Percentiles rank a stretch among this genome's conserved stretches.
Evolutionary conservation across 2,888 invertebrate species (phyloP).

Genomic region (Melitaea athalia): DNA sequence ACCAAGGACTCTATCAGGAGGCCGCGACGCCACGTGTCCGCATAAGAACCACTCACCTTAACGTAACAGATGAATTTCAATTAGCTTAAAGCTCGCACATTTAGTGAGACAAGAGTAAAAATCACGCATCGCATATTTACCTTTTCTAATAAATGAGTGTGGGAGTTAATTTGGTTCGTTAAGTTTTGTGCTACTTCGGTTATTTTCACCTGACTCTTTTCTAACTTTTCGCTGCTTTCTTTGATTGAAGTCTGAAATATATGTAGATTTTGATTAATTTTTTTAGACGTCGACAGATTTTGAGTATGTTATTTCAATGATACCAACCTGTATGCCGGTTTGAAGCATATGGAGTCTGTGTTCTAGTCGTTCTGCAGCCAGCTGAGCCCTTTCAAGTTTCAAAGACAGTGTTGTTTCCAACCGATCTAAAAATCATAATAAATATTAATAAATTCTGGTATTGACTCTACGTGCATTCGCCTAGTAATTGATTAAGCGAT

Average conservation of each 20-base stretch:
- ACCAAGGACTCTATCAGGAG: constrained; percentile 73
- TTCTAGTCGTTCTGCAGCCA: constrained; percentile 76
- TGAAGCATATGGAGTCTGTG: constrained; percentile 76
- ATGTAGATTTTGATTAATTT: background rate
- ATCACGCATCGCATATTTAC: constrained; percentile 46
- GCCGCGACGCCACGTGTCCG: constrained; percentile 83
- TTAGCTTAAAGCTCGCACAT: constrained; percentile 4
- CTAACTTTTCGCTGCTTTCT: constrained; percentile 69
- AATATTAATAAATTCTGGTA: constrained; percentile 36
- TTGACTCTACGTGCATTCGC: constrained; percentile 52
- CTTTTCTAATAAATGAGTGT: constrained; percentile 71
- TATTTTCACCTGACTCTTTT: constrained; percentile 67
- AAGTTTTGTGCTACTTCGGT: constrained; percentile 67
- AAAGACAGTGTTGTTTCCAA: constrained; percentile 73
- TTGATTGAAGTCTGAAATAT: constrained; percentile 72
- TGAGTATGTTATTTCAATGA: background rate
- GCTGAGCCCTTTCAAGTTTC: constrained; percentile 73
- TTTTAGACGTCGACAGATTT: background rate
- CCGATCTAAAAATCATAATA: constrained; percentile 61
- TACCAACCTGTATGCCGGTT: constrained; percentile 67
- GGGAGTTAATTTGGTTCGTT: constrained; percentile 65
- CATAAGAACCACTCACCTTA: constrained; percentile 84
- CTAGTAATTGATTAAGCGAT: constrained; percentile 66
- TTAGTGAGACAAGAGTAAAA: background rate
- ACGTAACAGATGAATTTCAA: constrained; percentile 14